Percentiles rank a stretch among this genome's conserved stretches.
phyloP scores from a whole-genome alignment of 2,888 invertebrate genomes.

The Tholera decimalis region DNA sequence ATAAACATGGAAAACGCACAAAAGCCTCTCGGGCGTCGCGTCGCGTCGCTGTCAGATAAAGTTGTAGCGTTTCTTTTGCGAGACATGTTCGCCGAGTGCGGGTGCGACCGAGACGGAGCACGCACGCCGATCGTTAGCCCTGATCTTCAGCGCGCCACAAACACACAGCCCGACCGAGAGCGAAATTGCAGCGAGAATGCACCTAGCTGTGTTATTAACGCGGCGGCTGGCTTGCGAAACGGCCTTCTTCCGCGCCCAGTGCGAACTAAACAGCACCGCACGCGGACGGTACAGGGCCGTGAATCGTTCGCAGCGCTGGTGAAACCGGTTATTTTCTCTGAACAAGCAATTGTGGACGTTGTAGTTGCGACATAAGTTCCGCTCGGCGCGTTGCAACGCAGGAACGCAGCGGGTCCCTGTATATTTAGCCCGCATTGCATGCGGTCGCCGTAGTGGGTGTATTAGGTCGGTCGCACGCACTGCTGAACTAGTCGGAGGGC shows the following conservation, averaged over 20 bases:
- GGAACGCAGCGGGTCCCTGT: constrained; percentile 83
- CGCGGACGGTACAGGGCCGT: constrained; percentile 69
- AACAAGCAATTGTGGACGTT: constrained; percentile 88
- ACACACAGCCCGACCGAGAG: constrained; percentile 91
- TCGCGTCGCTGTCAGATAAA: constrained; percentile 90
- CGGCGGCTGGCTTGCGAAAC: constrained; percentile 80
- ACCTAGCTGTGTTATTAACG: constrained; percentile 91
- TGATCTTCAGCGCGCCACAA: constrained; percentile 92
- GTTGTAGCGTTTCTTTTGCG: constrained; percentile 90
- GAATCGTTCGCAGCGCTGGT: constrained; percentile 67
- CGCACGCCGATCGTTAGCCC: constrained; percentile 90
- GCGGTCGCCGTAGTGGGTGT: constrained; percentile 87
- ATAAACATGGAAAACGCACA: constrained; percentile 91
- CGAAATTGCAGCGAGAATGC: constrained; percentile 91
- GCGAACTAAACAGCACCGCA: constrained; percentile 72
- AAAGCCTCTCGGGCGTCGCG: constrained; percentile 89
- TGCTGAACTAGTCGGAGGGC: constrained; percentile 91
- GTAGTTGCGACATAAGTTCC: constrained; percentile 87
- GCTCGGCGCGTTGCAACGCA: constrained; percentile 75
- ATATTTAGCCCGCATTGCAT: constrained; percentile 91
- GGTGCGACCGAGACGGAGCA: constrained; percentile 82
- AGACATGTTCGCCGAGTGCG: constrained; percentile 74
- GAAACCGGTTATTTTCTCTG: constrained; percentile 87
- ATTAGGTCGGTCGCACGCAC: constrained; percentile 91
- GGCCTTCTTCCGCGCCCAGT: constrained; percentile 76